Base-by-base conservation (phyloP, 2,797 vertebrate species). In the Australoheros facetus region DNA sequence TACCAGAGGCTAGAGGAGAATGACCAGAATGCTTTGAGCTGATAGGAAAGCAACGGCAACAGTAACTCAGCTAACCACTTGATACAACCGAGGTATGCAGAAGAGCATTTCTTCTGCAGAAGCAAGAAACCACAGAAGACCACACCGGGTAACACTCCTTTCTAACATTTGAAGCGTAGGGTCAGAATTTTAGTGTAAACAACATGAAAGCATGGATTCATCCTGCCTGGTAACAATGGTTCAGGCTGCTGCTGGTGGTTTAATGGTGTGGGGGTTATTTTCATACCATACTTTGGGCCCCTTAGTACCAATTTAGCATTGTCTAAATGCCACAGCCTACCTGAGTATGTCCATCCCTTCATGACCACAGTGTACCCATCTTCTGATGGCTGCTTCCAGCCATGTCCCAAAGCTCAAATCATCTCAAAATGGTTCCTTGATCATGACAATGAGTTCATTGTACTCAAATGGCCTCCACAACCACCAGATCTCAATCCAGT, bases 401-500 rank as follows among this genome's bases (percentile, higher is more conserved):
- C 21, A 28, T 45, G 60, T 42, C 39, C 17, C 60, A 45, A 48
- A 19, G n/a, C 7, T 48, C 39, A 66, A 12, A 28, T 19, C 62
- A 66, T 66, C 2, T 66, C 62, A 66, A 48, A 19, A 16, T 66
- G 39, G 3, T 66, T 66, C 19, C 0, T 26, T 48, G 39, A 48
- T 12, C 0, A 2, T 48, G 62, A 66, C 39, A 66, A 12, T 19
- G 16, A 5, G 28, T 48, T 66, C 42, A 10, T 16, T 66, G 9
- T 28, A 66, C 23, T 48, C 60, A 66, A 45, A 45, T 0, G 0
- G 39, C 39, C 12, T 13, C 39, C 39, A 4, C 12, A 13, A 4
- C 13, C 39, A 42, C 12, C 39, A 42, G 12, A 42, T 45, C 5
- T 30, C 28, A 48, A 23, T 66, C 11, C 19, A 66, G 19, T 19